A percentile compares a stretch with the other conserved stretches of the same genome.
Evolutionary conservation across 2,888 invertebrate genomes (phyloP).

Genomic region (Synanthedon myopaeformis): DNA sequence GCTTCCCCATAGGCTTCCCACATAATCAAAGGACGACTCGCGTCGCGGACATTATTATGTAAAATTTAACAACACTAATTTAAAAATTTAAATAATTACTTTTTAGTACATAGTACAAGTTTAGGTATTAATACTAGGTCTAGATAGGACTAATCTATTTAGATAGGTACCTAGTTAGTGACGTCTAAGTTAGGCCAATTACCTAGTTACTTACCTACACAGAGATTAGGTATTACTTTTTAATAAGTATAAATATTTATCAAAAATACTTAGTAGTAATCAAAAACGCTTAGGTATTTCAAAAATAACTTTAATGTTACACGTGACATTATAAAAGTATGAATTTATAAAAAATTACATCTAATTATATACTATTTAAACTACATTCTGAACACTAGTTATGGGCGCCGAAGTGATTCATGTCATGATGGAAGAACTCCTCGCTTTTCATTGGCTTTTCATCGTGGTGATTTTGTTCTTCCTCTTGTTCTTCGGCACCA

Average conservation of each 20-base stretch:
- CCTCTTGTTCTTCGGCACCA: constrained; percentile 21
- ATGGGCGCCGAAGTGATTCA: neutral
- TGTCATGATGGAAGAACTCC: neutral
- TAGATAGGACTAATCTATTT: no score
- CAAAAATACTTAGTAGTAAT: neutral
- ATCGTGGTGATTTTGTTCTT: constrained; percentile 17
- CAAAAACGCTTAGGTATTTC: neutral
- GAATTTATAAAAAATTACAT: neutral
- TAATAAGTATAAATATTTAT: neutral
- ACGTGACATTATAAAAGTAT: neutral
- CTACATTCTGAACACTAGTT: neutral
- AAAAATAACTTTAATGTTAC: no score
- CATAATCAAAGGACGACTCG: no score
- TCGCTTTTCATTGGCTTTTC: constrained; percentile 5
- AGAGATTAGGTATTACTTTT: neutral
- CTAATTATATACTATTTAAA: neutral
- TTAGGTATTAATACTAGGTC: no score
- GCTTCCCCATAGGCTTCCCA: no score
- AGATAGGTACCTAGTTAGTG: no score
- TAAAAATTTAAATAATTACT: no score
- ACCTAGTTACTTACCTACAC: neutral
- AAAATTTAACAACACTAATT: no score
- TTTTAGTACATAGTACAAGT: no score
- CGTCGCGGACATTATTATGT: no score
- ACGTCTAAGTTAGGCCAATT: no score